Base-by-base conservation (phyloP, 2,888 invertebrate genomes). In the Thalpophila matura region DNA sequence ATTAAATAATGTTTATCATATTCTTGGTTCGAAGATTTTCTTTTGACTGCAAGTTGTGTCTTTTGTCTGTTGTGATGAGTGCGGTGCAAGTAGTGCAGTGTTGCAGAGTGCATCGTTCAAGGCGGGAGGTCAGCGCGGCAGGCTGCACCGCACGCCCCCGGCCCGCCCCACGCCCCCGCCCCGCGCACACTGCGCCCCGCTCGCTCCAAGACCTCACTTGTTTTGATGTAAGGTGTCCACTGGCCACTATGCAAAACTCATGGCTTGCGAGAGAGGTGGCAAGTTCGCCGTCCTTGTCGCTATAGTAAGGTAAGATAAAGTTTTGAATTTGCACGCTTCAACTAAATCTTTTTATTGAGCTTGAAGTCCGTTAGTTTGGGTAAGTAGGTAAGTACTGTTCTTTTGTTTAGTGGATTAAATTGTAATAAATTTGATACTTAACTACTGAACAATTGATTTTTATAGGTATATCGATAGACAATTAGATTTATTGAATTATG, bases 171-270 rank as follows among this genome's bases (percentile, higher is more conserved):
- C 86, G 84, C 82, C 87, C 82, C 84, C 81, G 71, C 73, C 49
- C 79, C 85, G 75, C 83, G 57, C 20, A 0, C 38, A 81, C 71
- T 72, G 71, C 77, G 62, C 65, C 55, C 82, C 77, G 71, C 79
- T 67, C 70, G 80, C 81, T 75, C 80, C 78, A 82, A 87, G 82
- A 87, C 89, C 88, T 88, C 89, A 91, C 91, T 93, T 92, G 93
- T 94, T 94, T 93, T 94, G 93, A 94, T 92, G 92, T 93, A 93
- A 93, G 91, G 90, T 91, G 91, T 91, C 93, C 88, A 88, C 88
- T 85, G 86, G 87, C 88, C 87, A 88, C 90, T 91, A 91, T 91
- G 92, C 92, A 90, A 92, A 93, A 92, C 91, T 89, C 86, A 83
- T 77, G 80, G 75, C 75, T 79, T 65, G 69, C 54, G 72, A 69